A percentile compares a stretch with the other conserved stretches of the same genome.
phyloP scores from a whole-genome alignment of 2,113 vertebrate species.

The Syngnathus typhle region DNA sequence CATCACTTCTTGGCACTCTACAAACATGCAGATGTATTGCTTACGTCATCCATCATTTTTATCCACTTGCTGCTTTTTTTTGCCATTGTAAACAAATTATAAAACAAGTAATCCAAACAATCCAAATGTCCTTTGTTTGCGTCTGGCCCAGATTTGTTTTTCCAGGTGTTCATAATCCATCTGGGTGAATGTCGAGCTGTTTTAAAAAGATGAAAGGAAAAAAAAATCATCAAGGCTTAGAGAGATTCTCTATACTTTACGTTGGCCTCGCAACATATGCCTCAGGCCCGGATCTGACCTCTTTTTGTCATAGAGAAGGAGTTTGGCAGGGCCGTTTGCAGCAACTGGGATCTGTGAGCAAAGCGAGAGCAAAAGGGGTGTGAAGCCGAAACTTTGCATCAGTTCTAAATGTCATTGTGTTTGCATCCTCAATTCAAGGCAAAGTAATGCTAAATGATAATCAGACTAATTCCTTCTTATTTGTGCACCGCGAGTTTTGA shows the following conservation, averaged over 20 bases:
- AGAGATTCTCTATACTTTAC: slow-evolving; percentile 53
- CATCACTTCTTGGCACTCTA: slow-evolving; percentile 28
- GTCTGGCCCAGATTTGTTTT: slow-evolving; percentile 49
- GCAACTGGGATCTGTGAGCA: background rate
- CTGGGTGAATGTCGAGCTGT: slow-evolving; percentile 41
- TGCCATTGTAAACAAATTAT: slow-evolving; percentile 30
- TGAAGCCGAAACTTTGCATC: slow-evolving; percentile 9
- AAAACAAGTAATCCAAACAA: slow-evolving; percentile 44
- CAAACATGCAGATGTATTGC: slow-evolving; percentile 28
- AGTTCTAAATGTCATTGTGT: slow-evolving; percentile 14
- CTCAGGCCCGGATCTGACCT: background rate
- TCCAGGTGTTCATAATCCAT: slow-evolving; percentile 46
- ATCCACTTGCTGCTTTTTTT: slow-evolving; percentile 48
- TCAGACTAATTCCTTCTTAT: slow-evolving; percentile 23
- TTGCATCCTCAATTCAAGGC: slow-evolving; percentile 27
- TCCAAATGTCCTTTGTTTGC: slow-evolving; percentile 56
- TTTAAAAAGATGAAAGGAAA: slow-evolving; percentile 28
- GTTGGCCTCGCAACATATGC: background rate
- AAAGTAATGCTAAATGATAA: slow-evolving; percentile 44
- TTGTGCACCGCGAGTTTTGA: background rate
- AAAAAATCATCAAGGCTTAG: slow-evolving; percentile 62
- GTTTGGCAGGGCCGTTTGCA: background rate
- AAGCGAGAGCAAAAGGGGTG: background rate
- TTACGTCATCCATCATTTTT: slow-evolving; percentile 56
- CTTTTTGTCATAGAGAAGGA: slow-evolving; percentile 1